Evolutionary conservation across 1,140 invertebrate genomes (phyloP), one percentile per base, ranked within the genome.

Genomic region (Cotesia typhae): DNA sequence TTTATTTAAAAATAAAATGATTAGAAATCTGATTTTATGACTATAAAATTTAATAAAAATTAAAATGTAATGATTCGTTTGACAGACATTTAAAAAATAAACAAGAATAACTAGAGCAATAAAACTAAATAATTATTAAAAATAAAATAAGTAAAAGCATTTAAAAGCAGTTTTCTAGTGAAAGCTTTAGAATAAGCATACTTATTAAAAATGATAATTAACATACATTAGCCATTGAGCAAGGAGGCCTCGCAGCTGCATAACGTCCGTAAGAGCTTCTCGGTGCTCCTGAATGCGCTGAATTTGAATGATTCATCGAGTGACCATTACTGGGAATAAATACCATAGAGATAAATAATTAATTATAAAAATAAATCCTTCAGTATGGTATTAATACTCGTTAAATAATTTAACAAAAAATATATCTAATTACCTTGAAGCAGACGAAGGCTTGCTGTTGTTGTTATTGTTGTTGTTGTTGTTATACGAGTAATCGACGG

Each of bases 181-280:
- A 67, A 59, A 60, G 73, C 36, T 17, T 52, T 72, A 53, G 52
- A 67, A 59, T 59, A 47, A 47, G 41, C 41, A 10, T 9, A 47
- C 10, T 37, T 55, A 10, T 55, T 59, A 17, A 60, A 53, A 63
- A 28, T 72, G 63, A 67, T 35, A 28, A 35, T 65, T 35, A 17
- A 82, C 81, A 83, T 77, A 92, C 91, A 85, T 90, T 90, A 70
- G 89, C 90, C 90, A 91, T 91, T 70, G 90, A 91, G 82, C 90
- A 91, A 53, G 87, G 88, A 72, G 90, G 90, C 76, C 89, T 87
- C 28, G 85, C 86, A 1, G 91, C 90, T 47, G 88, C 90, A 79
- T 91, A 91, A 76, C 90, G 87, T 72, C 90, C 88, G 75, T 86
- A 88, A 69, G 85, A 77, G 71, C 79, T 82, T 36, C 82, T 80